A percentile compares a stretch with the other conserved stretches of the same genome.
phyloP scores from a whole-genome alignment of 2,888 invertebrate genomes.

The Tipula helvola region DNA sequence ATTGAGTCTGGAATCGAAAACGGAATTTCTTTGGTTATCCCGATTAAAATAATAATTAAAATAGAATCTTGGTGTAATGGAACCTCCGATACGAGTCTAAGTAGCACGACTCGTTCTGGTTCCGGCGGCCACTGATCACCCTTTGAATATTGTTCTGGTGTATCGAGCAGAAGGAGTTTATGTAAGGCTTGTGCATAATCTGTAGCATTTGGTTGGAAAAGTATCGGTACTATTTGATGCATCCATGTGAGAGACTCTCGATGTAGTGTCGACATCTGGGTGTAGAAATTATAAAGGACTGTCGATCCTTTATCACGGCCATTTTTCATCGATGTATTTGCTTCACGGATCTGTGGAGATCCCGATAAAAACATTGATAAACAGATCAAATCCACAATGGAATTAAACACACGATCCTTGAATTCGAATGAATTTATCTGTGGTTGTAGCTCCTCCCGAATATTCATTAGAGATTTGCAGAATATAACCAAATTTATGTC shows the following conservation, averaged over 20 bases:
- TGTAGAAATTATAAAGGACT: conserved; percentile 28
- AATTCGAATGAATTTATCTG: conserved; percentile 52
- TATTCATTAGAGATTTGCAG: conserved; percentile 61
- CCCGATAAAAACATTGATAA: conserved; percentile 71
- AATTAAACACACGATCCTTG: conserved; percentile 71
- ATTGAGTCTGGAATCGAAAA: conserved; percentile 71
- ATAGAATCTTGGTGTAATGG: conserved; percentile 79
- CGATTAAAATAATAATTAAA: conserved; percentile 69
- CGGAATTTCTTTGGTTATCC: conserved; percentile 59
- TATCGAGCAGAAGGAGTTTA: conserved; percentile 66
- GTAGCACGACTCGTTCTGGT: conserved; percentile 63
- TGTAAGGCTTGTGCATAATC: conserved; percentile 68
- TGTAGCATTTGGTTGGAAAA: conserved; percentile 55
- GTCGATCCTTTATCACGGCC: conserved; percentile 37
- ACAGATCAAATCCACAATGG: conserved; percentile 73
- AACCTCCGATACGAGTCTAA: conserved; percentile 75
- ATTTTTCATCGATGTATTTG: conserved; percentile 40
- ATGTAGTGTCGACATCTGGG: conserved; percentile 55
- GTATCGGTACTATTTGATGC: conserved; percentile 62
- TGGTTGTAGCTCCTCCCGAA: conserved; percentile 42
- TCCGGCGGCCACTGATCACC: conserved; percentile 87
- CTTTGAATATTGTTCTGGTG: conserved; percentile 68
- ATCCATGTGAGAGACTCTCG: conserved; percentile 81
- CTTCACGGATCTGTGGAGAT: conserved; percentile 60
- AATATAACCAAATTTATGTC: conserved; percentile 71